A percentile compares a stretch with the other conserved stretches of the same genome.
Conservation (phyloP, 2,113 vertebrate genomes). For the Gymnobelideus leadbeateri region DNA sequence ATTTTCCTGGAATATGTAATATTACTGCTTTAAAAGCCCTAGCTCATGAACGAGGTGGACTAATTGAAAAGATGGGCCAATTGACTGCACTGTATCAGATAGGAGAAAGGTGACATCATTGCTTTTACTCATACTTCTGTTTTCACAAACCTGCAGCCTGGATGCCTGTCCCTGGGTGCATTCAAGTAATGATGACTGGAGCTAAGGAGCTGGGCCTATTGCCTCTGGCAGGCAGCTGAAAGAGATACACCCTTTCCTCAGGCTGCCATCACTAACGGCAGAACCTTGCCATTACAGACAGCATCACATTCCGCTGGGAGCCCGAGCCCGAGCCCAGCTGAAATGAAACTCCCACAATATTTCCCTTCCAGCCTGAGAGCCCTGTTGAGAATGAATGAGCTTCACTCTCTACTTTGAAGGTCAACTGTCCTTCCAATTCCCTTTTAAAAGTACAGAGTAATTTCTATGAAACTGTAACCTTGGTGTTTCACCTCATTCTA, state of each 20-base stretch:
- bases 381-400: neutral
- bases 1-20: neutral
- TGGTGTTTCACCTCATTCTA: neutral
- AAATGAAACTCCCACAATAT: neutral
- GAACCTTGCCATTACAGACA: neutral
- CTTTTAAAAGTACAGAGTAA: neutral
- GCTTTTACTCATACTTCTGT: neutral
- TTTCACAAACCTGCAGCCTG: slow-evolving; percentile 24
- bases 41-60: neutral
- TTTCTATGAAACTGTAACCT: neutral
- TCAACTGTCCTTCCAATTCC: slow-evolving; percentile 3
- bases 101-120: neutral
- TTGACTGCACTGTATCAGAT: neutral
- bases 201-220: neutral
- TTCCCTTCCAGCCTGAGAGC: neutral
- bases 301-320: slow-evolving; percentile 30
- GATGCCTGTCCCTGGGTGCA: neutral
- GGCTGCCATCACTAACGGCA: neutral
- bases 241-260: neutral
- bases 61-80: neutral
- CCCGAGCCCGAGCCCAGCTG: slow-evolving; percentile 26
- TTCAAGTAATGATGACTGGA: neutral
- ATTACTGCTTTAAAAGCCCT: neutral
- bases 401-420: neutral
- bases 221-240: neutral